Evolutionary conservation across 2,888 invertebrate species (phyloP).

Genomic region (Atethmia centrago): DNA sequence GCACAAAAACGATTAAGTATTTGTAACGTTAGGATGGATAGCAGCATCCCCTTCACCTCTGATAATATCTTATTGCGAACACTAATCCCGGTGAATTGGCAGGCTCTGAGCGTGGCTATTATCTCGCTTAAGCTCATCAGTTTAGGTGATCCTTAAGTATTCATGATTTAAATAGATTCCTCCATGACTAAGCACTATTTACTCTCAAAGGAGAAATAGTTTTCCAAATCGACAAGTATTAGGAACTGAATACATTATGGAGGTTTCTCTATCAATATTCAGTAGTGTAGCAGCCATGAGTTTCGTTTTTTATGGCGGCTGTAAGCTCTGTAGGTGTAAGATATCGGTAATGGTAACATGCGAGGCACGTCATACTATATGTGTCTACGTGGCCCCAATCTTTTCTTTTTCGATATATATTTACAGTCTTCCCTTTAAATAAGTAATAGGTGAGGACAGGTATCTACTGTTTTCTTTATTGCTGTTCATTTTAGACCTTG

Average conservation of each 20-base stretch:
- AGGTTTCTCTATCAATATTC: conserved; percentile 36
- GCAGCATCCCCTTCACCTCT: too few relatives aligned
- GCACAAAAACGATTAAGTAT: too few relatives aligned
- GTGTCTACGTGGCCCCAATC: conserved; percentile 6
- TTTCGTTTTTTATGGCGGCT: conserved; percentile 19
- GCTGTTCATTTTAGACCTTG: conserved; percentile 8
- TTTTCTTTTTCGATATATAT: neutral
- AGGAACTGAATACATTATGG: conserved; percentile 4
- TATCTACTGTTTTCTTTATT: conserved; percentile 11
- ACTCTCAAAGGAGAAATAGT: conserved; percentile 15
- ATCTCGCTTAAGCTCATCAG: neutral
- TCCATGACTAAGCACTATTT: neutral
- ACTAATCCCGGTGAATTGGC: too few relatives aligned
- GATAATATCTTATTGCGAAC: too few relatives aligned
- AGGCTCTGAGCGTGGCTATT: too few relatives aligned
- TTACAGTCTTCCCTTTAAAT: conserved; percentile 14
- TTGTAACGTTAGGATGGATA: too few relatives aligned
- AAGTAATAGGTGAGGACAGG: conserved; percentile 5
- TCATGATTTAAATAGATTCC: conserved; percentile 21
- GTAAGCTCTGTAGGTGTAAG: conserved; percentile 19
- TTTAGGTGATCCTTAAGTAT: neutral
- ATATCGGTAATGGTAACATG: conserved; percentile 17
- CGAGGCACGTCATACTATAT: conserved; percentile 44
- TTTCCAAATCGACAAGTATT: conserved; percentile 26
- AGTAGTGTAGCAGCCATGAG: conserved; percentile 7